Percentiles rank a stretch among this genome's conserved stretches.
Conservation (phyloP, 2,113 vertebrate species). For the Ophiodon elongatus region DNA sequence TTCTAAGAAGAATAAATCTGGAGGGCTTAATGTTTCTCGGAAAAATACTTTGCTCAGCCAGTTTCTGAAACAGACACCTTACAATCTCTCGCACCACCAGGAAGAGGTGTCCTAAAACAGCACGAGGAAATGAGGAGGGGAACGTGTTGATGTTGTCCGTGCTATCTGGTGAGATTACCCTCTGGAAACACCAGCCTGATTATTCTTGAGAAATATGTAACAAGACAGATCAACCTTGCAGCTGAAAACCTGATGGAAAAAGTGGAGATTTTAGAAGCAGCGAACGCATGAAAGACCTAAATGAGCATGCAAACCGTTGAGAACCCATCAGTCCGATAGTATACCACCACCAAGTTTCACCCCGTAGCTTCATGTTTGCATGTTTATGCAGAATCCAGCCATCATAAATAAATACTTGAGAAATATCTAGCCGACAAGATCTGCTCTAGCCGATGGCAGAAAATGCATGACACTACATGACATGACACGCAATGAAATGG, state of each 20-base stretch:
- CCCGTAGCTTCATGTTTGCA: not conserved
- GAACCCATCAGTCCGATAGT: not conserved
- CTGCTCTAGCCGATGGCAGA: not conserved
- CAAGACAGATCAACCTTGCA: slow-evolving; percentile 1
- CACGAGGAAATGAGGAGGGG: not conserved
- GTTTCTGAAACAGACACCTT: slow-evolving; percentile 17
- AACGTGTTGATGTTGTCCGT: slow-evolving; percentile 20
- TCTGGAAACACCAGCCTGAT: slow-evolving; percentile 23
- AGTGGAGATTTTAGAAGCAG: not conserved
- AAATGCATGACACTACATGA: not conserved
- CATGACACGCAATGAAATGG: not conserved
- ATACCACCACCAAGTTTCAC: not conserved
- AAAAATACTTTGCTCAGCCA: slow-evolving; percentile 24
- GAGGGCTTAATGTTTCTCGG: slow-evolving; percentile 1
- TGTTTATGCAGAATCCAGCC: not conserved
- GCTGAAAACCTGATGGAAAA: not conserved
- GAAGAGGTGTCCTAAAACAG: slow-evolving; percentile 45
- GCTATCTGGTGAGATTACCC: slow-evolving; percentile 23
- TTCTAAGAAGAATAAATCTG: slow-evolving; percentile 6
- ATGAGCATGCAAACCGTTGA: not conserved
- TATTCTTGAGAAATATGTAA: slow-evolving; percentile 30
- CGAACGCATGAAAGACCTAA: not conserved
- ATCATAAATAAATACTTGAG: not conserved
- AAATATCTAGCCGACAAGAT: not conserved
- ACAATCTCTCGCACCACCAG: slow-evolving; percentile 6